phyloP scores from a whole-genome alignment of 2,797 vertebrate genomes.

The Hydrophis major region DNA sequence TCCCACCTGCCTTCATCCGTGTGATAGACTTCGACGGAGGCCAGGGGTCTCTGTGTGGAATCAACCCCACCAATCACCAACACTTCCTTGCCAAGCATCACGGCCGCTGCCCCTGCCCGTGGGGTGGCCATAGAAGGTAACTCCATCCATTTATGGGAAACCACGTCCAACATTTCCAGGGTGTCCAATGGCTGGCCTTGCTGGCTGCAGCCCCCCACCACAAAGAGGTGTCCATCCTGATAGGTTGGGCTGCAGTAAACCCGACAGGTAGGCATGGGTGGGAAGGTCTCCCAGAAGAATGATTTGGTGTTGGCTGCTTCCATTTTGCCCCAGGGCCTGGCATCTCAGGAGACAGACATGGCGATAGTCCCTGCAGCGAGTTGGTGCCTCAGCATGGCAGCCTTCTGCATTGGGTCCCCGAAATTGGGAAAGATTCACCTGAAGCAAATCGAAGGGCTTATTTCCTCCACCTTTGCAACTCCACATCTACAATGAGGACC shows the following conservation, averaged over 20 bases:
- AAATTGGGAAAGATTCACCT: background rate
- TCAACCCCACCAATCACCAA: conserved; percentile 94
- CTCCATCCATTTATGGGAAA: conserved; percentile 83
- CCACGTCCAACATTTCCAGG: conserved; percentile 84
- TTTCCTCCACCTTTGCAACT: background rate
- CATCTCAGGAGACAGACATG: conserved; percentile 52
- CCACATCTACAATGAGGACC: conserved; percentile 26
- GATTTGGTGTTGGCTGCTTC: conserved; percentile 80
- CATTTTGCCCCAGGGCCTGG: conserved; percentile 83
- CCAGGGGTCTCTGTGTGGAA: conserved; percentile 85
- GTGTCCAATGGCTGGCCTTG: conserved; percentile 84
- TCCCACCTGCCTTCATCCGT: conserved; percentile 95
- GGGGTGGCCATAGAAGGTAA: conserved; percentile 84
- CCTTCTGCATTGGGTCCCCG: background rate
- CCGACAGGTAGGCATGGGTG: conserved; percentile 85
- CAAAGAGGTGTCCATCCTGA: conserved; percentile 86
- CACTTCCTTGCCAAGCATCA: conserved; percentile 83
- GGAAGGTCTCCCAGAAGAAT: conserved; percentile 88
- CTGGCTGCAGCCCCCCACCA: conserved; percentile 90
- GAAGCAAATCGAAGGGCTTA: background rate
- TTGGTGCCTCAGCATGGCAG: too few species aligned
- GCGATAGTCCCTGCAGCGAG: background rate
- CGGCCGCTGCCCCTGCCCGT: conserved; percentile 84
- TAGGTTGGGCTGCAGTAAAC: conserved; percentile 90
- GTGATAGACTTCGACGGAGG: conserved; percentile 89